A percentile compares a stretch with the other conserved stretches of the same genome.
Conservation (phyloP, 2,888 invertebrate species). For the Drosophila basisetae region DNA sequence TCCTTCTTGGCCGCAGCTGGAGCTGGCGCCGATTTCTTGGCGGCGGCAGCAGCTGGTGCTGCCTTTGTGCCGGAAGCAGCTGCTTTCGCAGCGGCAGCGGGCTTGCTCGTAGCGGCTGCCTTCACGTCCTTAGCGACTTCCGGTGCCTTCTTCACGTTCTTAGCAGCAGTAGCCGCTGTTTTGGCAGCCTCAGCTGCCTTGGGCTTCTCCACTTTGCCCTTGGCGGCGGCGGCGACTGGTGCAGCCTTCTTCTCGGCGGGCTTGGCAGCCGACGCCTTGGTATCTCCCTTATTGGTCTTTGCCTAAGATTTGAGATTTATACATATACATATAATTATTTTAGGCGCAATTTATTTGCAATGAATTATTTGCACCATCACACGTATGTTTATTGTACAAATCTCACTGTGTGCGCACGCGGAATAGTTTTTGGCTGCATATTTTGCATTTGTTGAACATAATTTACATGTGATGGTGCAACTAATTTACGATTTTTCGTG, state of each 20-base stretch:
- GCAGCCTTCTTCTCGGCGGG: slow-evolving; percentile 83
- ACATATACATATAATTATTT: slow-evolving; percentile 4
- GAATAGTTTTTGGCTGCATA: not conserved
- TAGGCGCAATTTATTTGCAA: not conserved
- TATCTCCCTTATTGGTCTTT: slow-evolving; percentile 84
- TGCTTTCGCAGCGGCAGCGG: slow-evolving; percentile 54
- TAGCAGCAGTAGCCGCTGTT: slow-evolving; percentile 82
- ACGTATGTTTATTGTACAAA: not conserved
- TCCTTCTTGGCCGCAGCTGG: slow-evolving; percentile 73
- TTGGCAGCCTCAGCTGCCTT: slow-evolving; percentile 83
- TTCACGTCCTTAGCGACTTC: slow-evolving; percentile 83
- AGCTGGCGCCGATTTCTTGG: slow-evolving; percentile 70
- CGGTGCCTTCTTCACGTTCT: slow-evolving; percentile 84
- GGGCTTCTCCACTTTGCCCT: slow-evolving; percentile 85
- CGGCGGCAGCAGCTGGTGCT: slow-evolving; percentile 66
- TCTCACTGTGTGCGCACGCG: slow-evolving; percentile 1
- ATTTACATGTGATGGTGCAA: slow-evolving; percentile 32
- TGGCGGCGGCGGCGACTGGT: slow-evolving; percentile 80
- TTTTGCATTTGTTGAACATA: slow-evolving; percentile 20
- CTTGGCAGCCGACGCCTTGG: slow-evolving; percentile 83
- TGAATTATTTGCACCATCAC: not conserved
- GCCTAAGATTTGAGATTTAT: slow-evolving; percentile 65
- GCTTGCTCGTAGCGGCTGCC: slow-evolving; percentile 85
- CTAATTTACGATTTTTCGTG: slow-evolving; percentile 49
- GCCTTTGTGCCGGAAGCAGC: slow-evolving; percentile 68